Evolutionary conservation across 1,140 invertebrate genomes (phyloP), one percentile per base, ranked within the genome.

Genomic region (Mactra quadrangularis): DNA sequence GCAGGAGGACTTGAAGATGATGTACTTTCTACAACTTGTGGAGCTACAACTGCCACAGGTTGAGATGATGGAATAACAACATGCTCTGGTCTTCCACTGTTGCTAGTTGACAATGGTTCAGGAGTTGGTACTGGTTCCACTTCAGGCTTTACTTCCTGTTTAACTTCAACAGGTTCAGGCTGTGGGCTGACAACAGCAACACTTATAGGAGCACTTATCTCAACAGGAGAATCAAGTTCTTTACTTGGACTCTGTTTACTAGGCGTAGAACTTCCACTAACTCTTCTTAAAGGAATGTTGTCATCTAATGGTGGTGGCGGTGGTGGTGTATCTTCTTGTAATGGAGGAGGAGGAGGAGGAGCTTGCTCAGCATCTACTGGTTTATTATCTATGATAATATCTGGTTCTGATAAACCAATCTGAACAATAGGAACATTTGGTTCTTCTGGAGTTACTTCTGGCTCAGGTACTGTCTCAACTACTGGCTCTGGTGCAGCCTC

Each of bases 251-350:
- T 52, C 45, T 82, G 53, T 47, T 82, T 82, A 41, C 52, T 82
- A 50, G 79, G 79, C 33, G 79, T 52, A 31, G 79, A 75, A 35
- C 70, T 60, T 45, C 79, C 79, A 82, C 68, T 82, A 27, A 62
- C 79, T 47, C 79, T 72, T 35, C 41, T 82, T 29, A 82, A 38
- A 45, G 60, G 70, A 53, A 82, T 55, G 52, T 60, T 82, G 38
- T 82, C 79, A 82, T 82, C 79, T 9, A 82, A 25, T 15, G 79
- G 79, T 52, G 79, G 79, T 22, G 79, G 79, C 22, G 79, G 79
- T 35, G 70, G 68, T 53, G 79, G 79, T 50, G 79, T 82, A 66
- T 74, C 70, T 29, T 82, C 59, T 22, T 38, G 47, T 27, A 82
- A 31, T 29, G 71, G 71, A 38, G 79, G 79, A 25, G 79, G 79